phyloP scores from a whole-genome alignment of 2,888 invertebrate species.

The Melipona bicolor region DNA sequence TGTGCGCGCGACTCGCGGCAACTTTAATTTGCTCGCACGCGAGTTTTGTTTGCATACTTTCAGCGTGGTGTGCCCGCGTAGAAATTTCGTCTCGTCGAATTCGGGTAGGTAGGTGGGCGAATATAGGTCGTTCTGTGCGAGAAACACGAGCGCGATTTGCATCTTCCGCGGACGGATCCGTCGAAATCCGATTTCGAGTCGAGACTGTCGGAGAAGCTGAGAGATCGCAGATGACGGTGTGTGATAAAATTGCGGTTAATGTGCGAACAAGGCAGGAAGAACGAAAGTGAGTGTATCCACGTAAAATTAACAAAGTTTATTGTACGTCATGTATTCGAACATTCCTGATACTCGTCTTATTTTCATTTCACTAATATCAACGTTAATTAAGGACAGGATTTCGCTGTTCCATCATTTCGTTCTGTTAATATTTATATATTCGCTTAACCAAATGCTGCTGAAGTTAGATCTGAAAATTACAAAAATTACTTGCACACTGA shows the following conservation, averaged over 20 bases:
- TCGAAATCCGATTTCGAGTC: slow-evolving; percentile 8
- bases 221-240: slow-evolving; percentile 72
- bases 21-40: slow-evolving; percentile 53
- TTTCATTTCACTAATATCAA: neutral
- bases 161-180: neutral
- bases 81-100: slow-evolving; percentile 51
- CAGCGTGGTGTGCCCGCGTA: slow-evolving; percentile 48
- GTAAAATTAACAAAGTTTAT: neutral
- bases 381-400: neutral
- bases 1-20: slow-evolving; percentile 44
- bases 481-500: no score
- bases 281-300: slow-evolving; percentile 27
- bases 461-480: neutral
- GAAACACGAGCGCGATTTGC: slow-evolving; percentile 9
- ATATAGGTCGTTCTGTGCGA: slow-evolving; percentile 17
- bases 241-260: slow-evolving; percentile 55
- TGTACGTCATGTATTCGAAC: neutral
- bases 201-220: slow-evolving; percentile 8
- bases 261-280: slow-evolving; percentile 32
- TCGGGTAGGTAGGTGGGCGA: slow-evolving; percentile 57
- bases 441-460: neutral
- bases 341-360: neutral
- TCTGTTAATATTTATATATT: neutral
- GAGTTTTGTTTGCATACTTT: slow-evolving; percentile 63
- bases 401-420: neutral